A percentile compares a stretch with the other conserved stretches of the same genome.
phyloP scores from a whole-genome alignment of 2,113 vertebrate species.

The Mellivora capensis region DNA sequence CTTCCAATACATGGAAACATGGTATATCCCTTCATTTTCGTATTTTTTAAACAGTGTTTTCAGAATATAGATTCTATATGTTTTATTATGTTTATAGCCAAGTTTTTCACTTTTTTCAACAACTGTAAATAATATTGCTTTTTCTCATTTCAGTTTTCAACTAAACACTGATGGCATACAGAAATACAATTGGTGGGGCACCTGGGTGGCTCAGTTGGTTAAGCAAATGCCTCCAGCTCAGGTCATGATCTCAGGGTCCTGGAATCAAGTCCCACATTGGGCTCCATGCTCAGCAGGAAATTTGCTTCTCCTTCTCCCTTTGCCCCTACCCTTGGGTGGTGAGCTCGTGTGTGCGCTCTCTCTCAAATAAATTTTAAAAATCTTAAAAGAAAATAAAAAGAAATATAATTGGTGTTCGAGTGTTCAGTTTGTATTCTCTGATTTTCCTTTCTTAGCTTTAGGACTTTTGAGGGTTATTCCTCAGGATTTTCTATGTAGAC shows the following conservation, averaged over 20 bases:
- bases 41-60: neutral
- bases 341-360: fast-evolving
- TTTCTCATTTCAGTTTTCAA: neutral
- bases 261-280: neutral
- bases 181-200: neutral
- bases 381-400: neutral
- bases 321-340: neutral
- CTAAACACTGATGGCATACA: neutral
- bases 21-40: neutral
- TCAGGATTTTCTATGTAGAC: neutral
- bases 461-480: neutral
- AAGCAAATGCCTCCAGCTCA: neutral
- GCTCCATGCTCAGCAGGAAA: neutral
- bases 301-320: neutral
- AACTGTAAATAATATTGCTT: neutral
- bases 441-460: neutral
- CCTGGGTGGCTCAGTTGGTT: neutral
- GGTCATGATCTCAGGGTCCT: neutral
- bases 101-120: neutral
- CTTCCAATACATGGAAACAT: neutral
- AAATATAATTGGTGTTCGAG: neutral
- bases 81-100: neutral
- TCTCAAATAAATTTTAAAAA: neutral
- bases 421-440: neutral
- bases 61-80: neutral